A percentile compares a stretch with the other conserved stretches of the same genome.
Evolutionary conservation across 2,797 vertebrate genomes (phyloP).

Genomic region (Rhinatrema bivittatum): DNA sequence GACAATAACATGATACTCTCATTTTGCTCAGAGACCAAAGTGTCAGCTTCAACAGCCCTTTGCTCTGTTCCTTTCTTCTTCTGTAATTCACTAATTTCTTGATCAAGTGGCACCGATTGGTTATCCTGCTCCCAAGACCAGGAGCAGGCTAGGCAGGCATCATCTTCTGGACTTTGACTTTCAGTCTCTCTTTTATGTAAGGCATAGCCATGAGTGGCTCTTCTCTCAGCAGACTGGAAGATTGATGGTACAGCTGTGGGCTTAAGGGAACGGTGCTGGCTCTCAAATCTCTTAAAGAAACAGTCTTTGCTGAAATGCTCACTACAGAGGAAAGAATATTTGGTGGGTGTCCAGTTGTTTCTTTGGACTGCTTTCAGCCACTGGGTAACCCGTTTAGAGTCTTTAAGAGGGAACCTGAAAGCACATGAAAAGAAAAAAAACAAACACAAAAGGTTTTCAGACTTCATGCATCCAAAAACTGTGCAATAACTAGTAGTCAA

Average conservation of each 20-base stretch:
- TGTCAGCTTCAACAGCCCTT: constrained; percentile 10
- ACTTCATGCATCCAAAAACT: rapidly evolving
- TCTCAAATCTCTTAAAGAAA: constrained; percentile 62
- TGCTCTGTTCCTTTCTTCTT: constrained; percentile 25
- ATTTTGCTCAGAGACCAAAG: not conserved
- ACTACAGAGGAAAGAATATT: constrained; percentile 71
- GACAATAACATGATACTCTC: constrained; percentile 9
- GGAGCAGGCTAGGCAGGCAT: too few species aligned
- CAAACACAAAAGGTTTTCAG: not conserved
- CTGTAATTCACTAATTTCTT: constrained; percentile 16
- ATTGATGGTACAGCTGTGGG: constrained; percentile 65
- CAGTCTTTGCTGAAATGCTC: constrained; percentile 71
- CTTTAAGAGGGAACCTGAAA: constrained; percentile 64
- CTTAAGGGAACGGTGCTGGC: constrained; percentile 61
- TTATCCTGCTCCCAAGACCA: constrained; percentile 26
- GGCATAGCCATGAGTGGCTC: too few species aligned
- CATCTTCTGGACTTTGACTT: constrained; percentile 8
- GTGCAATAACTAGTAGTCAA: too few species aligned
- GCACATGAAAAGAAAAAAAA: constrained; percentile 1
- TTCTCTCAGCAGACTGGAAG: constrained; percentile 53
- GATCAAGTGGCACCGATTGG: not conserved
- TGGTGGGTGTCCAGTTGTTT: constrained; percentile 68
- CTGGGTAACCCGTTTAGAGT: constrained; percentile 59
- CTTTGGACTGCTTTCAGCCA: constrained; percentile 67
- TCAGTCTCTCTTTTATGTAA: constrained; percentile 36